Evolutionary conservation across 2,797 vertebrate genomes (phyloP).

Genomic region (Xiphorhynchus erythropygius): DNA sequence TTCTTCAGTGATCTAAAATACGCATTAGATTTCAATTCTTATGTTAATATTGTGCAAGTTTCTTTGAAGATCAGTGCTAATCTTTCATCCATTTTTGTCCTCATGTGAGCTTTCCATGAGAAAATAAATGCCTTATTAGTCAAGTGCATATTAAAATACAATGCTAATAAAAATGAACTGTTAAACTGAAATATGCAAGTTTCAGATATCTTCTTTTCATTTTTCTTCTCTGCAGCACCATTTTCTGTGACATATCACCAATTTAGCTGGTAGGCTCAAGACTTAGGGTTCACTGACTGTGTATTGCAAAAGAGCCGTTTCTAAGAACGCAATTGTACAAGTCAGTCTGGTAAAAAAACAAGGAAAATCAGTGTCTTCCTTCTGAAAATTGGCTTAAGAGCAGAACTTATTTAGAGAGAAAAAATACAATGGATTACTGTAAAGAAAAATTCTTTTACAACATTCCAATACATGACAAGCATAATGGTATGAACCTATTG

Average conservation of each 20-base stretch:
- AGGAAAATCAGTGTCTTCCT: not conserved
- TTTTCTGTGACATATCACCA: not conserved
- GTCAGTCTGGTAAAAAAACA: not conserved
- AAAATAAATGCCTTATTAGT: conserved; percentile 6
- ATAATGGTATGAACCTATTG: not conserved
- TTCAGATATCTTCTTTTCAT: not conserved
- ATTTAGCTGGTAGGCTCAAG: not conserved
- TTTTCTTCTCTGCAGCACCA: not conserved
- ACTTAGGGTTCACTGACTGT: not conserved
- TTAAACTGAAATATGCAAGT: not conserved
- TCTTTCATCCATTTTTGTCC: not conserved
- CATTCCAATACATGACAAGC: not conserved
- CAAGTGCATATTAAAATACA: not conserved
- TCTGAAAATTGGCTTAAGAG: not conserved
- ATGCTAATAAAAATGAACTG: not conserved
- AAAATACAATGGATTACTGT: not conserved
- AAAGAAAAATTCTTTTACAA: not conserved
- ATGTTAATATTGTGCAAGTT: conserved; percentile 11
- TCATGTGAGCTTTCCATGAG: not conserved
- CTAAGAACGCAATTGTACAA: not conserved
- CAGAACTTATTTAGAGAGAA: not conserved
- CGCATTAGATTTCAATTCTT: conserved; percentile 18
- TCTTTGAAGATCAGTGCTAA: conserved; percentile 17
- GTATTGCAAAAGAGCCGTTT: not conserved
- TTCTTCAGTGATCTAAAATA: conserved; percentile 18